Percentiles rank a stretch among this genome's conserved stretches.
phyloP scores from a whole-genome alignment of 2,113 vertebrate species.

The Hippopotamus amphibius region DNA sequence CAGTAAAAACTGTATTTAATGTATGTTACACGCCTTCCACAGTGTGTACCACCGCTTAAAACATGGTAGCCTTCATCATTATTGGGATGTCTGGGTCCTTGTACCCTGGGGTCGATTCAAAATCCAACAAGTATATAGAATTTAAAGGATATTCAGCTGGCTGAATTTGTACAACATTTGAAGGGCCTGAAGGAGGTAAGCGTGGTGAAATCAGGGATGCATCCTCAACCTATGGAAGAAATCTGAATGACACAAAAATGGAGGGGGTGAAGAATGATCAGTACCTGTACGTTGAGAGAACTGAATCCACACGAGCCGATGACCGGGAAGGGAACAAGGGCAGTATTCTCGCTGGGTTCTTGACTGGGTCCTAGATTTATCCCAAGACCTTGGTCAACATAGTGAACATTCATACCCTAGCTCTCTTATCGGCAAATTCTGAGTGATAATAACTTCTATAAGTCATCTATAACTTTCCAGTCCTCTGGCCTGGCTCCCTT shows the following conservation, averaged over 20 bases:
- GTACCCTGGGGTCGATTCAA: background rate
- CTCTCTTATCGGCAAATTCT: background rate
- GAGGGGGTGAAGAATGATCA: background rate
- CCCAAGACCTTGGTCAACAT: background rate
- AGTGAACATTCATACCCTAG: background rate
- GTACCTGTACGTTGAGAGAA: background rate
- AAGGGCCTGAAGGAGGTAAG: background rate
- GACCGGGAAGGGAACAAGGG: background rate
- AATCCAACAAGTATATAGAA: background rate
- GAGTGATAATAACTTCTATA: background rate
- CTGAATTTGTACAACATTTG: background rate
- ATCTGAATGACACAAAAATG: background rate
- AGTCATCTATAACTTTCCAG: too few relatives aligned
- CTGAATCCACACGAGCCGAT: background rate
- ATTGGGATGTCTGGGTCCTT: background rate
- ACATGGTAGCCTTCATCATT: background rate
- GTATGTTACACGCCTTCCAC: background rate
- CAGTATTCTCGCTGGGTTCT: background rate
- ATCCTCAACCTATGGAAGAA: background rate
- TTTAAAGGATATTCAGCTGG: background rate
- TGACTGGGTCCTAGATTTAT: background rate
- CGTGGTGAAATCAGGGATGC: background rate
- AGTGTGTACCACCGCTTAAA: background rate
- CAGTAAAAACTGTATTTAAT: background rate
- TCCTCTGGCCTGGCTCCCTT: too few relatives aligned